Evolutionary conservation across 2,113 vertebrate species (phyloP).

Genomic region (Sigmodon hispidus): DNA sequence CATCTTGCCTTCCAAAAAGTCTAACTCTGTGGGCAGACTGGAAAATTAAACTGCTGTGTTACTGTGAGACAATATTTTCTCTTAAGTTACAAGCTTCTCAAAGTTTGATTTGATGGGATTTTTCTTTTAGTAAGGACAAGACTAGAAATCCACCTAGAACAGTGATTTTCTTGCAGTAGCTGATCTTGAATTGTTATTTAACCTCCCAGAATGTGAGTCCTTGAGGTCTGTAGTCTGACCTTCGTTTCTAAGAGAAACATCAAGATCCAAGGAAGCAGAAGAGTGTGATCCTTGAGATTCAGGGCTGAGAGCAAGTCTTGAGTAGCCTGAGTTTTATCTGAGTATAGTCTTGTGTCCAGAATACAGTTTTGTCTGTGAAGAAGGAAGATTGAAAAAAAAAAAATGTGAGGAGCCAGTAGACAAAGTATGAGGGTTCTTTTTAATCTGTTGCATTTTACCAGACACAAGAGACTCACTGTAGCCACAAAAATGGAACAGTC

Average conservation of each 20-base stretch:
- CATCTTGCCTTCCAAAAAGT: constrained; percentile 56
- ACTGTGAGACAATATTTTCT: neutral
- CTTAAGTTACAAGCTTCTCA: neutral
- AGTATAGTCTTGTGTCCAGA: neutral
- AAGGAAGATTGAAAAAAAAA: neutral
- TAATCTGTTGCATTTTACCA: neutral
- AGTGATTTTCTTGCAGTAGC: neutral
- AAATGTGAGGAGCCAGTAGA: neutral
- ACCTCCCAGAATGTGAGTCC: neutral
- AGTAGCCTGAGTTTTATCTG: neutral
- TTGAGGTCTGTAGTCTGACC: neutral
- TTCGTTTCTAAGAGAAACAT: neutral
- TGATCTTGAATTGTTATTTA: constrained; percentile 12
- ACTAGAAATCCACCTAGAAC: neutral
- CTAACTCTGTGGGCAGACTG: constrained; percentile 51
- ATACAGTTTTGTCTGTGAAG: neutral
- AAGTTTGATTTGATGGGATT: constrained; percentile 41
- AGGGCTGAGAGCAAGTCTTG: neutral
- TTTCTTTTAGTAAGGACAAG: neutral
- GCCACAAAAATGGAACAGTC: neutral
- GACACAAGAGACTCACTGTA: neutral
- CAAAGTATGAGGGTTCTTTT: neutral
- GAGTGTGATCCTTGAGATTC: neutral
- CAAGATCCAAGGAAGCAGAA: neutral
- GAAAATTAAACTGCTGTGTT: constrained; percentile 56